phyloP scores from a whole-genome alignment of 1,140 invertebrate genomes.

The Musca domestica region DNA sequence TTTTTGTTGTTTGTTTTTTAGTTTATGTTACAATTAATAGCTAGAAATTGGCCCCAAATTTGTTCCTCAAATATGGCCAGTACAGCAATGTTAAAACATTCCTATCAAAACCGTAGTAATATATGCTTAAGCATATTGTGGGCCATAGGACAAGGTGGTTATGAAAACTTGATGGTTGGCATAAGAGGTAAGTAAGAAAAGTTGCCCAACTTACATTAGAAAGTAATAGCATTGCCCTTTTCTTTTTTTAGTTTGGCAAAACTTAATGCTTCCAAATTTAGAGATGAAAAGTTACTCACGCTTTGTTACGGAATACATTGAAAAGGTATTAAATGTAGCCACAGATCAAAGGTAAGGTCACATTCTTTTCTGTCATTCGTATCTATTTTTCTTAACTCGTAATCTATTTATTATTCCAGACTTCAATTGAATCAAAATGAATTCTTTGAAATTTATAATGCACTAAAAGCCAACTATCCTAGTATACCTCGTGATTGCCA shows the following conservation, averaged over 20 bases:
- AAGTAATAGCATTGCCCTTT: background rate
- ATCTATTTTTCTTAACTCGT: no score
- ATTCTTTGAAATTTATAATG: conserved; percentile 54
- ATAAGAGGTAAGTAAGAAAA: conserved; percentile 58
- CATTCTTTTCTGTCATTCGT: no score
- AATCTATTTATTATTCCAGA: no score
- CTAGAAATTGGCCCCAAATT: conserved; percentile 63
- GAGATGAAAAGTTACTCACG: conserved; percentile 71
- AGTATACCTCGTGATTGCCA: conserved; percentile 48
- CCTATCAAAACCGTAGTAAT: conserved; percentile 75
- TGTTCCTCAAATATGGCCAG: conserved; percentile 63
- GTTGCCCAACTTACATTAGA: no score
- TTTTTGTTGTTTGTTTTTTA: conserved; percentile 10
- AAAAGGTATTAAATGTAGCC: conserved; percentile 57
- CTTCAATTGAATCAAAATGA: conserved; percentile 44
- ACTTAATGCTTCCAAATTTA: conserved; percentile 74
- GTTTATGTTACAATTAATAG: conserved; percentile 67
- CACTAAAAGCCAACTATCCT: conserved; percentile 43
- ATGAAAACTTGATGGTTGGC: conserved; percentile 66
- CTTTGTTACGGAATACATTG: conserved; percentile 69
- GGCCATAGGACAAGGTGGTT: conserved; percentile 74
- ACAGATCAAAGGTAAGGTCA: conserved; percentile 32
- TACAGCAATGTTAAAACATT: conserved; percentile 64
- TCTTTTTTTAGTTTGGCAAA: conserved; percentile 68
- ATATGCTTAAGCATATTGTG: conserved; percentile 76